These are phyloP conservation scores for Aldrovandia affinis DNA, from an alignment of 2,797 vertebrate species.

Conservation along the genomic window DNA sequence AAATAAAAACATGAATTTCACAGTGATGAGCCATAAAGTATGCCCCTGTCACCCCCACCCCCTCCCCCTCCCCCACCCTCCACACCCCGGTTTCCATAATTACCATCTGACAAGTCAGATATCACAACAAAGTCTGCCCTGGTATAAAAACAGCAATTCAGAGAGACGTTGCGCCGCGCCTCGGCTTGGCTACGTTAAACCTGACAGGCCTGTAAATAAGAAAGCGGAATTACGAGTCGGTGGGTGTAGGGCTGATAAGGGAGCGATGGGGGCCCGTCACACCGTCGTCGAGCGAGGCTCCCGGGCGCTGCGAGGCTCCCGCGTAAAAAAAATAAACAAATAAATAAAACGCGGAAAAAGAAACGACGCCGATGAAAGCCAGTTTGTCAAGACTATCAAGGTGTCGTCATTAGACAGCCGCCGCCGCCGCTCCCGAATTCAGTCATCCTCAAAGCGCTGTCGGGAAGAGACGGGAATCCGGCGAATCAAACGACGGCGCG, in stretches of 20 bases:
- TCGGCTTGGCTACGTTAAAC: not conserved
- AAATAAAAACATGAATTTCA: slow-evolving; percentile 19
- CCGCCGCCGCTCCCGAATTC: slow-evolving; percentile 26
- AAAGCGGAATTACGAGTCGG: slow-evolving; percentile 16
- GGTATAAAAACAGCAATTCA: not conserved
- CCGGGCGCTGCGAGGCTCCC: not conserved
- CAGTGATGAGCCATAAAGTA: slow-evolving; percentile 15
- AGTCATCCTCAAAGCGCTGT: slow-evolving; percentile 32
- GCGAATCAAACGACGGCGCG: not conserved
- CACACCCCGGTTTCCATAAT: slow-evolving; percentile 20
- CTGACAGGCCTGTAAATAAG: slow-evolving; percentile 35
- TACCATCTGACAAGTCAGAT: slow-evolving; percentile 28
- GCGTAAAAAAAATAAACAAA: not conserved
- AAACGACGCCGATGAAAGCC: slow-evolving; percentile 37
- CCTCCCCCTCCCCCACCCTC: not conserved
- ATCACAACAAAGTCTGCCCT: not conserved
- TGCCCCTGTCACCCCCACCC: not conserved
- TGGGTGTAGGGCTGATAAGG: slow-evolving; percentile 20
- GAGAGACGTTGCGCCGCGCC: not conserved
- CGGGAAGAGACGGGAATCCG: slow-evolving; percentile 3
- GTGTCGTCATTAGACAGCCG: slow-evolving; percentile 52
- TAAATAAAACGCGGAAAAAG: no score
- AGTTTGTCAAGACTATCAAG: slow-evolving; percentile 53
- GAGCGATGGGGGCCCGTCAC: not conserved
- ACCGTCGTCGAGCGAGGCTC: slow-evolving; percentile 5